A percentile compares a stretch with the other conserved stretches of the same genome.
phyloP scores from a whole-genome alignment of 2,797 vertebrate species.

The Takifugu ocellatus region DNA sequence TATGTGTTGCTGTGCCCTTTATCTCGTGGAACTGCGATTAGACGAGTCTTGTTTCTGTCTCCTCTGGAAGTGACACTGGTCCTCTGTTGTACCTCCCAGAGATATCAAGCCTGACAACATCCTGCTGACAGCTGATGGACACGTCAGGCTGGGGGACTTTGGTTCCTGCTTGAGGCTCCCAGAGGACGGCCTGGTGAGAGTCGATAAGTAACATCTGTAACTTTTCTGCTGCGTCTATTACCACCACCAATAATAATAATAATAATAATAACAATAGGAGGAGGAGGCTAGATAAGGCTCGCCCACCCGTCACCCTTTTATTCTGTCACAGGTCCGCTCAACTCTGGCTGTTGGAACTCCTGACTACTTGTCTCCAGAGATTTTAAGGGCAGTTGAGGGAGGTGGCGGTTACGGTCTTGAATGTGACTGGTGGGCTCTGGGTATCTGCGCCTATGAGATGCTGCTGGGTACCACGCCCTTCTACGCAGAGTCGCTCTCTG shows the following conservation, averaged over 20 bases:
- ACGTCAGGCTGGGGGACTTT: conserved; percentile 83
- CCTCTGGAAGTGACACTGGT: not conserved
- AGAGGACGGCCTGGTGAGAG: conserved; percentile 79
- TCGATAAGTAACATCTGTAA: no score
- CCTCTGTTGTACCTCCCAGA: conserved; percentile 50
- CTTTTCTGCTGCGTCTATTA: no score
- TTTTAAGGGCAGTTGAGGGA: conserved; percentile 80
- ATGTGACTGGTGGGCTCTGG: conserved; percentile 90
- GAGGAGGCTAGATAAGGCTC: not conserved
- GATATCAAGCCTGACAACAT: conserved; percentile 90
- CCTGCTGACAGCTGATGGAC: conserved; percentile 80
- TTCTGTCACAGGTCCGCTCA: conserved; percentile 72
- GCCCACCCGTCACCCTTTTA: not conserved
- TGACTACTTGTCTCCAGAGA: conserved; percentile 87
- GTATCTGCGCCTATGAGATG: conserved; percentile 88
- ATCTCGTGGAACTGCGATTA: no score
- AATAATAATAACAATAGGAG: no score
- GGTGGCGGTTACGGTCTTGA: conserved; percentile 79
- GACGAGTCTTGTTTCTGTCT: not conserved
- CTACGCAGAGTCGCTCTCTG: conserved; percentile 81
- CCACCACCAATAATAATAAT: no score
- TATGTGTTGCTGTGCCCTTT: not conserved
- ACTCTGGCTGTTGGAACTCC: conserved; percentile 85
- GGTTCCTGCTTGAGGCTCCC: conserved; percentile 83
- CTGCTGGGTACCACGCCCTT: conserved; percentile 84